phyloP scores from a whole-genome alignment of 2,113 vertebrate genomes.

The Nematolebias whitei region DNA sequence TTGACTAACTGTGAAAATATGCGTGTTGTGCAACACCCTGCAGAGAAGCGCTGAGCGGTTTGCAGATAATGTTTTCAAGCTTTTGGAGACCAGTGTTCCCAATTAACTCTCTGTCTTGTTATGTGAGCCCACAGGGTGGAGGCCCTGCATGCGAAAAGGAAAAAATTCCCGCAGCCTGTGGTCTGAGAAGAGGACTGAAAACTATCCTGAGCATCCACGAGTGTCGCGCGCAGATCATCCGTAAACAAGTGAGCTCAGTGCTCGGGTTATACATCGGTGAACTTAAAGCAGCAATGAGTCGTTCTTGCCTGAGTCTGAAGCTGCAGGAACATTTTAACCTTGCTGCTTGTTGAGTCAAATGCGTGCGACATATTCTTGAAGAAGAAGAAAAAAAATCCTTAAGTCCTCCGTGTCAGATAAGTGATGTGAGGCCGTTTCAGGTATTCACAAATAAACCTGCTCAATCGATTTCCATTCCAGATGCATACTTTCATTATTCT shows the following conservation, averaged over 20 bases:
- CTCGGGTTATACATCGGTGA: too few relatives aligned
- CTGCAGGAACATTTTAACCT: too few relatives aligned
- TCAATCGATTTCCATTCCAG: slow-evolving; percentile 4
- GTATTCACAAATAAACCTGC: not conserved
- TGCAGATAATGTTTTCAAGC: slow-evolving; percentile 40
- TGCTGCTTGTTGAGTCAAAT: too few relatives aligned
- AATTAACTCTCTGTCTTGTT: slow-evolving; percentile 53
- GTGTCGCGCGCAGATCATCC: slow-evolving; percentile 6
- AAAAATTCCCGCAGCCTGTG: slow-evolving; percentile 54
- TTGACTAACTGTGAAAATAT: not conserved
- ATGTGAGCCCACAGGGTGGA: slow-evolving; percentile 44
- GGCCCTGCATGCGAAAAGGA: slow-evolving; percentile 47
- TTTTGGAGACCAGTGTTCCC: slow-evolving; percentile 49
- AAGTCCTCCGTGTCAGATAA: too few relatives aligned
- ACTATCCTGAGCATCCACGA: slow-evolving; percentile 45
- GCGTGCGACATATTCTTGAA: too few relatives aligned
- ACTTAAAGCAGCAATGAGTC: too few relatives aligned
- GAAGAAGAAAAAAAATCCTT: too few relatives aligned
- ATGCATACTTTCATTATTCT: slow-evolving; percentile 6
- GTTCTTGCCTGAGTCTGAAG: too few relatives aligned
- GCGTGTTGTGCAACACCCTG: not conserved
- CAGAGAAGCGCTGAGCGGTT: slow-evolving; percentile 27
- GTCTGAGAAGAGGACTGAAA: slow-evolving; percentile 53
- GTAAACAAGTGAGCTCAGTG: not conserved
- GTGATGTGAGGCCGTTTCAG: too few relatives aligned